Percentiles rank a stretch among this genome's conserved stretches.
These are phyloP conservation scores for Lanius ludovicianus DNA, from an alignment of 2,113 vertebrate genomes.

Conservation along the genomic window DNA sequence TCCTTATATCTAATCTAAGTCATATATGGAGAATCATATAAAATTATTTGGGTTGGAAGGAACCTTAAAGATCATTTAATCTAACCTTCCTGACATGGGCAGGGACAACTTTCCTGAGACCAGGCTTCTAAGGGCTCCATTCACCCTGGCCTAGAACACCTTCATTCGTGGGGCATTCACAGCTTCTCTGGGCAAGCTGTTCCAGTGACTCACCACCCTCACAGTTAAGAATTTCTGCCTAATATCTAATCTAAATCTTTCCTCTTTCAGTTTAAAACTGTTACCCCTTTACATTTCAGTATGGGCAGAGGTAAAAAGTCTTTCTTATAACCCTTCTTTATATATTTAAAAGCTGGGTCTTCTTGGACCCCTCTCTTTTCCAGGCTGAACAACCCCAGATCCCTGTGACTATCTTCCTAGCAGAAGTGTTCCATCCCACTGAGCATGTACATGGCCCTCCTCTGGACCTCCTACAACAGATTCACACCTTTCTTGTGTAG, in stretches of 20 bases:
- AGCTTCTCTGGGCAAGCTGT: neutral
- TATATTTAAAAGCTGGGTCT: neutral
- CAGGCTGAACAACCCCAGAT: neutral
- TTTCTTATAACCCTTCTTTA: neutral
- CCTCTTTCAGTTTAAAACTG: neutral
- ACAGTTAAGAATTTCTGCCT: neutral
- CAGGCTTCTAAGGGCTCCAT: neutral
- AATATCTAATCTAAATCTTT: neutral
- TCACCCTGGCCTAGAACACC: neutral
- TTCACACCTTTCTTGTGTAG: neutral
- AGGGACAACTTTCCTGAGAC: neutral
- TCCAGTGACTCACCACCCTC: neutral
- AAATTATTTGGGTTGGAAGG: neutral
- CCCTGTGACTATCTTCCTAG: neutral
- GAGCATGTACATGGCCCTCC: fast-evolving
- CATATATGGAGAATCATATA: neutral
- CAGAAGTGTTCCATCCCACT: fast-evolving
- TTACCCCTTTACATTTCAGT: no score
- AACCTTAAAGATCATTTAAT: neutral
- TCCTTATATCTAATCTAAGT: neutral
- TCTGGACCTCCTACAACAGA: fast-evolving
- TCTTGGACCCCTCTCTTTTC: neutral
- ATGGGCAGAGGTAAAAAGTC: fast-evolving
- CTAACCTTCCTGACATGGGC: neutral
- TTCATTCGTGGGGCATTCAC: neutral